These are phyloP conservation scores for Agriopis aurantiaria DNA, from an alignment of 2,888 invertebrate genomes.

Conservation along the genomic window DNA sequence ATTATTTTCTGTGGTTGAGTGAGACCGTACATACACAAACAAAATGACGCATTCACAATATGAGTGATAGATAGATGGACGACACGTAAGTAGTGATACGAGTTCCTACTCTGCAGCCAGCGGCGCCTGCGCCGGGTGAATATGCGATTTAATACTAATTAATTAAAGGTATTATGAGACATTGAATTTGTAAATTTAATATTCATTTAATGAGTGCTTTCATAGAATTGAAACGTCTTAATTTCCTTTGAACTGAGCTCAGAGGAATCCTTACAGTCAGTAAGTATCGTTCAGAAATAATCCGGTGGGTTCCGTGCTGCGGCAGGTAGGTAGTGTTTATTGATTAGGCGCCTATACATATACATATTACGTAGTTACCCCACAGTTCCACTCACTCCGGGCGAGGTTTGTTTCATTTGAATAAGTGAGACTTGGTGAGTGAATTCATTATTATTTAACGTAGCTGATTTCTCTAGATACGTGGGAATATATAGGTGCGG, in stretches of 20 bases:
- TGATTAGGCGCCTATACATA: not conserved
- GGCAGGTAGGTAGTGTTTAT: not conserved
- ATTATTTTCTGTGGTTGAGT: no score
- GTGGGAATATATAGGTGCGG: not conserved
- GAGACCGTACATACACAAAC: no score
- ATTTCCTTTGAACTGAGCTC: constrained; percentile 23
- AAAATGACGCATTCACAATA: no score
- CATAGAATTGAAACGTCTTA: not conserved
- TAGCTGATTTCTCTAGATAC: constrained; percentile 6
- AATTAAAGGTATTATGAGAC: constrained; percentile 1
- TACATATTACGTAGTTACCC: no score
- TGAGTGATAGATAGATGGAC: not conserved
- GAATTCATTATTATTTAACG: constrained; percentile 16
- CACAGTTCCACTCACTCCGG: not conserved
- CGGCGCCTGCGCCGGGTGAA: not conserved
- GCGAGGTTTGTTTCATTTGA: constrained; percentile 3
- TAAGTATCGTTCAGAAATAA: constrained; percentile 7
- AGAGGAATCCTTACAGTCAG: constrained; percentile 8
- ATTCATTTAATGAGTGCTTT: not conserved
- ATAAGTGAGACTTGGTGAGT: not conserved
- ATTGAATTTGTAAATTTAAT: constrained; percentile 1
- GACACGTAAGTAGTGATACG: no score
- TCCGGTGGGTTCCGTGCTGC: not conserved
- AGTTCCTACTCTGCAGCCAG: not conserved
- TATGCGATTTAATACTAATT: not conserved